Evolutionary conservation across 2,797 vertebrate genomes (phyloP).

Genomic region (Dallia pectoralis): DNA sequence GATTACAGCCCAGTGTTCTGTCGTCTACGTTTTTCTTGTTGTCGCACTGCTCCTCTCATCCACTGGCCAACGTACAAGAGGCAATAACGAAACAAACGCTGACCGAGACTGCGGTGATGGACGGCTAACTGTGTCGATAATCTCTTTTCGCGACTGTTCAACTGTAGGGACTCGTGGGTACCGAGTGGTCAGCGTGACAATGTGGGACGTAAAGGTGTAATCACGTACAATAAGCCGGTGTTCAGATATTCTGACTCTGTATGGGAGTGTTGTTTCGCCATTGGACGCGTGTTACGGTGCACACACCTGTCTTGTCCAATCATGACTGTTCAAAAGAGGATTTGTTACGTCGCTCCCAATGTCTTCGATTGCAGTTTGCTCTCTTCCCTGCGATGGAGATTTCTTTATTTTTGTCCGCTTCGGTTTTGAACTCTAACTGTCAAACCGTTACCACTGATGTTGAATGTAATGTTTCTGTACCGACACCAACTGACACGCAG

Average conservation of each 20-base stretch:
- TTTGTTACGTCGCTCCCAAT: not conserved
- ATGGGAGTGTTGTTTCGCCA: constrained; percentile 15
- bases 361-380: not conserved
- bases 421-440: not conserved
- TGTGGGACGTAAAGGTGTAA: too few relatives aligned
- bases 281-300: constrained; percentile 9
- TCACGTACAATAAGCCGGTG: not conserved
- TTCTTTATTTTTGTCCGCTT: too few relatives aligned
- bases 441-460: constrained; percentile 50
- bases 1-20: not conserved
- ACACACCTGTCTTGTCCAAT: not conserved
- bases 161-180: not conserved
- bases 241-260: not conserved
- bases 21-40: not conserved
- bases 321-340: not conserved
- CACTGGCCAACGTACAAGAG: not conserved
- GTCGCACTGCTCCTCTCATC: not conserved
- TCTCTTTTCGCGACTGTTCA: too few relatives aligned
- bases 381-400: not conserved
- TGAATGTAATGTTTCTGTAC: constrained; percentile 68
- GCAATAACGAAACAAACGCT: not conserved
- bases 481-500: constrained; percentile 12
- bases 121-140: not conserved
- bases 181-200: not conserved
- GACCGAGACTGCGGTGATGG: not conserved